Percentiles rank a stretch among this genome's conserved stretches.
These are phyloP conservation scores for Uropetala carovei DNA, from an alignment of 2,888 invertebrate genomes.

Conservation along the genomic window DNA sequence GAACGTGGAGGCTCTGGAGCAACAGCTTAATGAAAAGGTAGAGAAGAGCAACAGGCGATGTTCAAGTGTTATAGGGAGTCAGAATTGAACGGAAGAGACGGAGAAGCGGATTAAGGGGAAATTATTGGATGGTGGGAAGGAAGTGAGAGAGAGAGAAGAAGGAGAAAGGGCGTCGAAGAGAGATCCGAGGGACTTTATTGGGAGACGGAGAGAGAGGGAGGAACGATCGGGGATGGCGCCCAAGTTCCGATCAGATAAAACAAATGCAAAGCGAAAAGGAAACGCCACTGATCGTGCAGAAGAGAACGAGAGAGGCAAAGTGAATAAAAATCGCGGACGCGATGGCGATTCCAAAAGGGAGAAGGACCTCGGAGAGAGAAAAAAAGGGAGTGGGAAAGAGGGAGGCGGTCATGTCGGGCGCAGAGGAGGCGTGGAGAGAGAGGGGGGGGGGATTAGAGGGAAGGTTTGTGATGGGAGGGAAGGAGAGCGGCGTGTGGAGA, in stretches of 20 bases:
- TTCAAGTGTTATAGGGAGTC: too few species aligned
- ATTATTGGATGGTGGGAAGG: background rate
- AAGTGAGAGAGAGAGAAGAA: background rate
- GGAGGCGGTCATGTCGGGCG: background rate
- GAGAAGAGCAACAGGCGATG: too few species aligned
- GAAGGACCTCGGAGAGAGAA: background rate
- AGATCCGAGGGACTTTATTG: background rate
- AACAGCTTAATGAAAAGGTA: too few species aligned
- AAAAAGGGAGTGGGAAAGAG: background rate
- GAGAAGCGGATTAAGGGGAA: background rate
- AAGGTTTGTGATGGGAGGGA: background rate
- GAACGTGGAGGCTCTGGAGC: too few species aligned
- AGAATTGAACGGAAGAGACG: background rate
- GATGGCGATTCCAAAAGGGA: background rate
- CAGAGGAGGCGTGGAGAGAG: background rate
- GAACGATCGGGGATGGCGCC: constrained; percentile 1
- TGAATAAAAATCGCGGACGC: background rate
- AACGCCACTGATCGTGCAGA: constrained; percentile 22
- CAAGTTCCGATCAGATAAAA: constrained; percentile 30
- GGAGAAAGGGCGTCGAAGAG: background rate
- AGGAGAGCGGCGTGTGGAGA: background rate
- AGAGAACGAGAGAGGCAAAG: background rate
- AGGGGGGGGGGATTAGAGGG: background rate
- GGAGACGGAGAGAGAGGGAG: background rate
- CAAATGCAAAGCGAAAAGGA: constrained; percentile 1